Evolutionary conservation across 2,113 vertebrate species (phyloP).

Genomic region (Dasypus novemcinctus): DNA sequence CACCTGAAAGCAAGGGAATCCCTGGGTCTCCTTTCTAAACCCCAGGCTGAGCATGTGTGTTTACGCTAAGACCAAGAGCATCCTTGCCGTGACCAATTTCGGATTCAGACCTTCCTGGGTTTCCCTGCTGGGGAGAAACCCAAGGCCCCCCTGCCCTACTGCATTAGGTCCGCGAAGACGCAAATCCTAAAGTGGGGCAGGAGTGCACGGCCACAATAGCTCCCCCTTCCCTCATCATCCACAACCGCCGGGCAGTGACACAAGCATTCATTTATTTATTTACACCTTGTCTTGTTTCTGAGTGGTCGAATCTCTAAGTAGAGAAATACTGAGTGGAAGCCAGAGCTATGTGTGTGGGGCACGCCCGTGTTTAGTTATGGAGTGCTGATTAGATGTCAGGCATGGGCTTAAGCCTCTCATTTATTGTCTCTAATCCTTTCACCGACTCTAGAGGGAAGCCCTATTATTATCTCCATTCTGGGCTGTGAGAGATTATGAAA

Average conservation of each 20-base stretch:
- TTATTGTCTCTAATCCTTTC: neutral
- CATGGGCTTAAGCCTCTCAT: too few species aligned
- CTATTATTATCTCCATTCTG: too few species aligned
- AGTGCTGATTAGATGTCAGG: neutral
- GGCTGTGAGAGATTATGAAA: neutral
- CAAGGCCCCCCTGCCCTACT: too few species aligned
- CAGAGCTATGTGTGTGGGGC: accelerated
- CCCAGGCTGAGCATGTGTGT: accelerated
- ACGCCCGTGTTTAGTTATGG: neutral
- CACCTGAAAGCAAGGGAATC: neutral
- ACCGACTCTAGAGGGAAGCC: neutral
- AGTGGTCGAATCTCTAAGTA: neutral
- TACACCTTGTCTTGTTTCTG: neutral
- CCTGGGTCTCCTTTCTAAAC: neutral
- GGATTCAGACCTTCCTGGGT: neutral
- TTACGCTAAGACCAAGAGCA: neutral
- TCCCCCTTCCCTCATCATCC: neutral
- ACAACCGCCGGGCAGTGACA: neutral
- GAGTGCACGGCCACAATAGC: accelerated
- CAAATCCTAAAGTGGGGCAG: neutral
- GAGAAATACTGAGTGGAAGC: neutral
- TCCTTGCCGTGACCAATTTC: neutral
- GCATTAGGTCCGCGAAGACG: accelerated
- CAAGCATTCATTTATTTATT: too few species aligned
- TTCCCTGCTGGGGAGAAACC: neutral